These are phyloP conservation scores for Phoenicopterus ruber DNA, from an alignment of 2,113 vertebrate genomes.

Conservation along the genomic window DNA sequence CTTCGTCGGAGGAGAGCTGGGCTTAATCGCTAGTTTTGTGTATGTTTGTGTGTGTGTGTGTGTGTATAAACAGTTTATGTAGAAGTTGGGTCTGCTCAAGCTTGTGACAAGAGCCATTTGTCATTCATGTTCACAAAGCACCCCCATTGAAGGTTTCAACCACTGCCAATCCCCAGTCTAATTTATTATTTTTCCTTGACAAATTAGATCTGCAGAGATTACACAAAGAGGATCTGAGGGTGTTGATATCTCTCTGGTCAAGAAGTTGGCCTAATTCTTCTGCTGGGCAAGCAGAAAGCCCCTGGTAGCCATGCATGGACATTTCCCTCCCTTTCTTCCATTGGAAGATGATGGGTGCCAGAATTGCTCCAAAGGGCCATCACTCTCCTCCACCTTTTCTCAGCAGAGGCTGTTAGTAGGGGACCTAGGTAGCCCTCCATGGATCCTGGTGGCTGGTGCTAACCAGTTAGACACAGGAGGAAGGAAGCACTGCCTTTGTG, in stretches of 20 bases:
- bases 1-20: neutral
- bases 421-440: neutral
- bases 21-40: neutral
- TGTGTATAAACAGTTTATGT: neutral
- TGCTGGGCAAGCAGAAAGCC: neutral
- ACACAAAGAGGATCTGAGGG: neutral
- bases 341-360: neutral
- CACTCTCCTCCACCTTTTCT: neutral
- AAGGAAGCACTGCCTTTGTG: neutral
- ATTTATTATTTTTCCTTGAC: neutral
- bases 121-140: neutral
- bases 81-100: neutral
- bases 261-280: neutral
- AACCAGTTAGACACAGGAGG: neutral
- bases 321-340: neutral
- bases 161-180: neutral
- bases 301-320: neutral
- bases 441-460: neutral
- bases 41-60: neutral
- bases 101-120: neutral
- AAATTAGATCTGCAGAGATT: neutral
- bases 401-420: neutral
- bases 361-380: neutral
- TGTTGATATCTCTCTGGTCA: neutral
- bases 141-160: neutral